Evolutionary conservation across 2,888 invertebrate species (phyloP), one percentile per base, ranked within the genome.

Genomic region (Muscina levida): DNA sequence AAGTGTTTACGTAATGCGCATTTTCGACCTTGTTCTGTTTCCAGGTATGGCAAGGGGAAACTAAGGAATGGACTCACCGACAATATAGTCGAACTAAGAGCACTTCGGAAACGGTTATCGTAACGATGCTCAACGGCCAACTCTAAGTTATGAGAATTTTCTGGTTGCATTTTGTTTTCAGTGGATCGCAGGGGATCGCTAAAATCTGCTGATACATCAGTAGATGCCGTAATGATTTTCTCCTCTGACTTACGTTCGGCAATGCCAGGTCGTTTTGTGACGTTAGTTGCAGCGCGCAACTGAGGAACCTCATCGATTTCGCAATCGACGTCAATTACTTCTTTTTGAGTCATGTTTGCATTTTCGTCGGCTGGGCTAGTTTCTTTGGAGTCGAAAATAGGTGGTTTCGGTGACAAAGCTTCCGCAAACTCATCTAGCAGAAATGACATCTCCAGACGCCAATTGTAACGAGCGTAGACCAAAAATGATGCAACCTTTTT

Each of bases 401-500:
- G 89, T 39, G 92, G 91, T 56, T 92, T 92, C 2, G 92, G 92
- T 0, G 90, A 89, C 0, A 95, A 94, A 0, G 95, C 95, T 85
- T 93, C 92, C 0, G 95, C 97, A 85, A 96, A 97, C 88, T 97
- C 96, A 82, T 97, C 97, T 91, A 97, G 93, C 48, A 97, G 91
- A 89, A 97, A 98, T 0, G 97, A 95, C 85, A 96, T 95, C 90
- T 99, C 99, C 53, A 98, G 91, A 65, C 96, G 93, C 94, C 97
- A 97, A 85, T 98, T 98, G 89, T 98, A 98, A 44, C 95, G 86
- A 19, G 90, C 90, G 82, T 89, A 95, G 0, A 97, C 92, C 92
- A 97, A 93, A 87, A 95, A 95, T 62, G 94, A 94, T 0, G 95
- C 93, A 0, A 98, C 95, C 85, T 93, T 94, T 89, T 98, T 98